A percentile compares a stretch with the other conserved stretches of the same genome.
phyloP scores from a whole-genome alignment of 2,113 vertebrate genomes.

The Alouatta palliata region DNA sequence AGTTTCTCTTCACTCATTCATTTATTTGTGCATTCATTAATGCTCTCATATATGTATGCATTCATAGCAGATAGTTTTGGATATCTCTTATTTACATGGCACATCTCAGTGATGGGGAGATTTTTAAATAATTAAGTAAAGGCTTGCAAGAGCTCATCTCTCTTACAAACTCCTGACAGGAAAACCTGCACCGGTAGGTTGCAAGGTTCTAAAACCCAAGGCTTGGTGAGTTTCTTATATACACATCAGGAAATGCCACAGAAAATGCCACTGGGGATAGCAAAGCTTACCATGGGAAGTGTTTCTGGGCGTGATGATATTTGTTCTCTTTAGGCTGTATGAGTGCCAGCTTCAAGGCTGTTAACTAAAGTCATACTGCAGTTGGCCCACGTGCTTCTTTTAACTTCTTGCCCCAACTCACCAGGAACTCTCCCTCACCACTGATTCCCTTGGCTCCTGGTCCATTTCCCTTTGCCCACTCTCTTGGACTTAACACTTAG shows the following conservation, averaged over 20 bases:
- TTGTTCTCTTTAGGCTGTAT: neutral
- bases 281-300: neutral
- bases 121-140: neutral
- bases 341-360: neutral
- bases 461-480: neutral
- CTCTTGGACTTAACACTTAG: neutral
- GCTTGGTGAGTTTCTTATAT: neutral
- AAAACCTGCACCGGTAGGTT: neutral
- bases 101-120: neutral
- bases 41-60: neutral
- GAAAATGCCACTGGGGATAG: neutral
- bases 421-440: neutral
- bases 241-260: neutral
- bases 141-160: neutral
- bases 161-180: neutral
- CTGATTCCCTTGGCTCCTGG: neutral
- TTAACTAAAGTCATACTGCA: neutral
- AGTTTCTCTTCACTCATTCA: neutral
- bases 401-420: neutral
- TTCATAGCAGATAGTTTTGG: neutral
- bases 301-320: neutral
- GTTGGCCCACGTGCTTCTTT: neutral
- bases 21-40: neutral
- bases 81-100: neutral
- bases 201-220: neutral